These are phyloP conservation scores for Ibidorhyncha struthersii DNA, from an alignment of 2,113 vertebrate species.

Conservation along the genomic window DNA sequence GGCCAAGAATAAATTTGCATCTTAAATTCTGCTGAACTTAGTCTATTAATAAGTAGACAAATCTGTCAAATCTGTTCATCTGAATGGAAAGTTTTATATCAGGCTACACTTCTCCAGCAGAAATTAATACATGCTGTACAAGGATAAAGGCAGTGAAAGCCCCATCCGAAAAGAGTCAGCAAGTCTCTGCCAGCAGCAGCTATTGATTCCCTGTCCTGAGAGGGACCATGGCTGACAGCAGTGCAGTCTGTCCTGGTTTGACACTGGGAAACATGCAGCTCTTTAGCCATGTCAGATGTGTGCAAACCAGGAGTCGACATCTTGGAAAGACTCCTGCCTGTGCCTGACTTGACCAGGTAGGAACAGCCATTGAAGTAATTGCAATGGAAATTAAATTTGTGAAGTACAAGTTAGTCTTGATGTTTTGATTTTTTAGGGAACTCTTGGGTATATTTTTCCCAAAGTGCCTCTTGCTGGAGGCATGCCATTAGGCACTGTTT, in stretches of 20 bases:
- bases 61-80: conserved; percentile 38
- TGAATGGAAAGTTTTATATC: conserved; percentile 11
- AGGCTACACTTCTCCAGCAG: background rate
- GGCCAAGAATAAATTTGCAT: conserved; percentile 69
- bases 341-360: background rate
- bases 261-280: background rate
- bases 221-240: background rate
- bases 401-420: background rate
- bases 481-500: background rate
- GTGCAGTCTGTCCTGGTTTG: background rate
- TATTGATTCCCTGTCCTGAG: background rate
- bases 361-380: background rate
- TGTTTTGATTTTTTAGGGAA: background rate
- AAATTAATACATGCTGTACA: background rate
- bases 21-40: conserved; percentile 40
- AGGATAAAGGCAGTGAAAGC: background rate
- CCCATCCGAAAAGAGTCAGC: accelerated
- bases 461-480: background rate
- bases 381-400: background rate
- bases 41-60: conserved; percentile 49
- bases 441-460: background rate
- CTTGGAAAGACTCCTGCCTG: background rate
- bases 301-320: background rate
- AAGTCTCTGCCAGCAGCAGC: background rate
- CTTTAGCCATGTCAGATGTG: background rate